These are phyloP conservation scores for Cheilosia soror DNA, from an alignment of 2,888 invertebrate genomes.

Conservation along the genomic window DNA sequence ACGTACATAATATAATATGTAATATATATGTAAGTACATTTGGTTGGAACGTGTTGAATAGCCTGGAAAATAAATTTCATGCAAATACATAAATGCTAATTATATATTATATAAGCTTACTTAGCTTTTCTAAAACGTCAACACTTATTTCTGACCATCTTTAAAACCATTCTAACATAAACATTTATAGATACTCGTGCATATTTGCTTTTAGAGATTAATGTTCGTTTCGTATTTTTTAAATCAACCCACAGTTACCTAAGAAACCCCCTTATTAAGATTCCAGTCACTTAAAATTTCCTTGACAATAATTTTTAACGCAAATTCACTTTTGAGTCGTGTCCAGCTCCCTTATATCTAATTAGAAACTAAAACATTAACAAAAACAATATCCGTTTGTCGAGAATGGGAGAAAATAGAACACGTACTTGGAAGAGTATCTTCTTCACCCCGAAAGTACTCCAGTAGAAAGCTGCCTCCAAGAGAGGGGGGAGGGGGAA, in stretches of 20 bases:
- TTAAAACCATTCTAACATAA: not conserved
- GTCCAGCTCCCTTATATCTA: constrained; percentile 54
- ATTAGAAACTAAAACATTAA: constrained; percentile 73
- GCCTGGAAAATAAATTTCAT: too few relatives aligned
- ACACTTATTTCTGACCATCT: too few relatives aligned
- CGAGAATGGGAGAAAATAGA: constrained; percentile 54
- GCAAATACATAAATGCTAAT: too few relatives aligned
- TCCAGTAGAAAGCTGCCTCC: constrained; percentile 15
- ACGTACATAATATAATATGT: too few relatives aligned
- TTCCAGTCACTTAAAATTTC: constrained; percentile 42
- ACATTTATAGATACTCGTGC: too few relatives aligned
- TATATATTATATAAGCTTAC: too few relatives aligned
- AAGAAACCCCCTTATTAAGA: constrained; percentile 38
- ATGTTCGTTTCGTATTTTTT: constrained; percentile 21
- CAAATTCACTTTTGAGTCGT: constrained; percentile 65
- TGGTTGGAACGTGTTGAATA: too few relatives aligned
- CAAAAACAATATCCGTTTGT: constrained; percentile 61
- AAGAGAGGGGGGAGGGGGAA: not conserved
- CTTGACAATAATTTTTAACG: constrained; percentile 60
- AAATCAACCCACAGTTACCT: constrained; percentile 34
- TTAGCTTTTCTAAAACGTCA: too few relatives aligned
- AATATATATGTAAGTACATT: too few relatives aligned
- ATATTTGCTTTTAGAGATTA: constrained; percentile 18
- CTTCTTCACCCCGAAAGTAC: constrained; percentile 31
- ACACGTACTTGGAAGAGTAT: constrained; percentile 64